Conservation (phyloP, 1,140 invertebrate genomes). For the Drosophila hydei region DNA sequence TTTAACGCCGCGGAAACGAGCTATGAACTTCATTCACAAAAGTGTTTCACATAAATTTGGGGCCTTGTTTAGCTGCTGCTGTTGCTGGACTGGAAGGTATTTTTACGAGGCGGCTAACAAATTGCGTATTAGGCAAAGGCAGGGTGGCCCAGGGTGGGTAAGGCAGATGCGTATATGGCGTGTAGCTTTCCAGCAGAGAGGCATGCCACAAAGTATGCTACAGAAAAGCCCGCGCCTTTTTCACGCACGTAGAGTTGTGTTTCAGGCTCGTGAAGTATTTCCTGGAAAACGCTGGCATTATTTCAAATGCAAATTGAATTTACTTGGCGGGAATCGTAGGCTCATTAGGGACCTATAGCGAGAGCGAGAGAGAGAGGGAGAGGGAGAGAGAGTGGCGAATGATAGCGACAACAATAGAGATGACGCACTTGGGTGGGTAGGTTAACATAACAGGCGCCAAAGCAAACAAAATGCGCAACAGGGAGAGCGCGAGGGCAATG, state of each 20-base stretch:
- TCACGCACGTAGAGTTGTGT: conserved; percentile 8
- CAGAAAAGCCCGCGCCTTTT: conserved; percentile 29
- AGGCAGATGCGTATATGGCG: conserved; percentile 14
- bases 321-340: conserved; percentile 20
- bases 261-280: conserved; percentile 35
- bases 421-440: conserved; percentile 58
- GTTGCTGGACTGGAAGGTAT: conserved; percentile 26
- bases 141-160: neutral
- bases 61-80: neutral
- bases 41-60: conserved; percentile 17
- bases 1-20: conserved; percentile 1
- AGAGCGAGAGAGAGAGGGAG: neutral
- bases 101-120: conserved; percentile 43
- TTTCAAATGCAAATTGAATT: conserved; percentile 75
- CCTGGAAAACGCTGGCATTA: conserved; percentile 44
- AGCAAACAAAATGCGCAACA: conserved; percentile 71
- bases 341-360: neutral
- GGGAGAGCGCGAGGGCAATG: conserved; percentile 15
- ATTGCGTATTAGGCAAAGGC: conserved; percentile 25
- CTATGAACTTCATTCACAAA: conserved; percentile 70
- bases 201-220: neutral
- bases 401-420: conserved; percentile 50
- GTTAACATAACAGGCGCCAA: conserved; percentile 23
- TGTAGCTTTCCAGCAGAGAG: neutral
- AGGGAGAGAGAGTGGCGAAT: neutral